phyloP scores from a whole-genome alignment of 2,888 invertebrate genomes.

The Elmis aenea region DNA sequence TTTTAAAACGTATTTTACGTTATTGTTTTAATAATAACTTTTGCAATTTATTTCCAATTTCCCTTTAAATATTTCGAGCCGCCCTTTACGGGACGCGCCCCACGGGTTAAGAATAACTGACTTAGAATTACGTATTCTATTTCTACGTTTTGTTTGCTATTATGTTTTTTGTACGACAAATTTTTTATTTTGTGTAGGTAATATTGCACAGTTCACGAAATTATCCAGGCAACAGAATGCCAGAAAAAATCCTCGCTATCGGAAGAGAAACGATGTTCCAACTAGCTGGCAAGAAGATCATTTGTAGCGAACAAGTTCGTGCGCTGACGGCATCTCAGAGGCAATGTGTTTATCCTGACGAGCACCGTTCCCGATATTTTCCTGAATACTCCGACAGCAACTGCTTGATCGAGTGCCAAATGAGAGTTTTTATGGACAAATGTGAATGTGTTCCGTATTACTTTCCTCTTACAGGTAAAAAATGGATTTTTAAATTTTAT shows the following conservation, averaged over 20 bases:
- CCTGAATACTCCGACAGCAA: slow-evolving; percentile 35
- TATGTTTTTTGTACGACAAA: too few relatives aligned
- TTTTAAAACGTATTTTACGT: too few relatives aligned
- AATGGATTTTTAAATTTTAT: too few relatives aligned
- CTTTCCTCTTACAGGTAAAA: slow-evolving; percentile 28
- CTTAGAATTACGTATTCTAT: too few relatives aligned
- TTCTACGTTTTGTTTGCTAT: too few relatives aligned
- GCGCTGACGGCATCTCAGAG: slow-evolving; percentile 30
- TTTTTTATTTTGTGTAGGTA: too few relatives aligned
- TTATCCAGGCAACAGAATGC: slow-evolving; percentile 16
- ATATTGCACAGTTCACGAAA: slow-evolving; percentile 16
- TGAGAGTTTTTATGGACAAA: slow-evolving; percentile 18
- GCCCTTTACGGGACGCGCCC: too few relatives aligned
- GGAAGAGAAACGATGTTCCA: slow-evolving; percentile 22
- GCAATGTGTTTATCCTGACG: slow-evolving; percentile 30
- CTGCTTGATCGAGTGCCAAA: slow-evolving; percentile 35
- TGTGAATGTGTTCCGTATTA: slow-evolving; percentile 40
- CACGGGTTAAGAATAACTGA: too few relatives aligned
- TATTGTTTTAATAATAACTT: too few relatives aligned
- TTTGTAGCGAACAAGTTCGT: slow-evolving; percentile 28
- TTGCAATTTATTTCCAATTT: too few relatives aligned
- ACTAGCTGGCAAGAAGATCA: slow-evolving; percentile 27
- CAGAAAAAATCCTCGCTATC: slow-evolving; percentile 16
- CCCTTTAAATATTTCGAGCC: too few relatives aligned
- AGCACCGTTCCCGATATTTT: slow-evolving; percentile 29